phyloP scores from a whole-genome alignment of 2,113 vertebrate genomes.

The Cyanistes caeruleus region DNA sequence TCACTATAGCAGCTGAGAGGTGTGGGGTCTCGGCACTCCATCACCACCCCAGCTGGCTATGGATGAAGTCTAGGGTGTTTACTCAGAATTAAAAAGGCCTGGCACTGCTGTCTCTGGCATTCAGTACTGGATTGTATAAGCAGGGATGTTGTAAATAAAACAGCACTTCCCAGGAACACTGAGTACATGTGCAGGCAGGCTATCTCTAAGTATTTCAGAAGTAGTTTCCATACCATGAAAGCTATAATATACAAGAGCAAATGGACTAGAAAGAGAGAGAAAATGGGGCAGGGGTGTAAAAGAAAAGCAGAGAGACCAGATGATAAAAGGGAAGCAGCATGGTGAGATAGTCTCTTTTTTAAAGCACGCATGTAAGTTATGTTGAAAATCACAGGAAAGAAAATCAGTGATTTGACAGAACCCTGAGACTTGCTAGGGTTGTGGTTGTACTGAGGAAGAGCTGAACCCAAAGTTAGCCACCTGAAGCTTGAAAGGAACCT shows the following conservation, averaged over 20 bases:
- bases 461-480: background rate
- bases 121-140: background rate
- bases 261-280: background rate
- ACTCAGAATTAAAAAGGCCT: background rate
- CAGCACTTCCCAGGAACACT: background rate
- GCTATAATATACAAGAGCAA: background rate
- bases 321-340: background rate
- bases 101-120: background rate
- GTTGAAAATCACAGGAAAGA: background rate
- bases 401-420: background rate
- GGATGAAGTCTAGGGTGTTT: background rate
- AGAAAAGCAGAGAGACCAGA: background rate
- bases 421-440: background rate
- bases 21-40: too few species aligned
- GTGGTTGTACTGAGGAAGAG: background rate
- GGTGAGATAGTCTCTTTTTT: background rate
- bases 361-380: background rate
- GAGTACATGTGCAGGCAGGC: background rate
- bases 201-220: background rate
- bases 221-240: background rate
- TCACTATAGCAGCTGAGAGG: too few species aligned
- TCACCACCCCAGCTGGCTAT: too few species aligned
- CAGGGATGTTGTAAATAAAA: background rate
- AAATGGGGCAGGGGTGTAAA: background rate
- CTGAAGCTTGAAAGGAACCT: background rate